Evolutionary conservation across 2,797 vertebrate species (phyloP), one percentile per base, ranked within the genome.

Genomic region (Chaenodraco wilsoni): DNA sequence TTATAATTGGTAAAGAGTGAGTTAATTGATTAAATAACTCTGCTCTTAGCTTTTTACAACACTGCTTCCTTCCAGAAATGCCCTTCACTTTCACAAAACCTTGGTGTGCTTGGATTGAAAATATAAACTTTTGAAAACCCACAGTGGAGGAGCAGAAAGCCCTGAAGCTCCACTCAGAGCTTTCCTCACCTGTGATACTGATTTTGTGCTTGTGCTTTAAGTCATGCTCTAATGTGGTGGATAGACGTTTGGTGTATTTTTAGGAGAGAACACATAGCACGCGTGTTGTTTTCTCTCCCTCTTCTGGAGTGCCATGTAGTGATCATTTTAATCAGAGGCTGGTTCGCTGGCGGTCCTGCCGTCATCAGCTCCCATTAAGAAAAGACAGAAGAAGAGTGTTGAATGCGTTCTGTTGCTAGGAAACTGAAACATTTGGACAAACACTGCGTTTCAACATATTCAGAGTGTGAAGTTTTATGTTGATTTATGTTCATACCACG

Each of bases 321-420:
- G 45, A 82, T 77, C 52, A 64, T 84, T 85, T 84, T 58, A 84
- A 84, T 87, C 74, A 78, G 44, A 64, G 19, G 52, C 72, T 82
- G 60, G 64, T 86, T 72, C 46, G 55, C 69, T 74, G 59, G 76
- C 50, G 44, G 58, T 69, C 67, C 65, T 65, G 37, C 76, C 33
- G 61, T 76, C 68, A 77, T 86, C 76, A 69, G 52, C 46, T 84
- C 62, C 82, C 69, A 88, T 91, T 86, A 83, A 72, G 66, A 62
- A 76, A 81, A 69, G 58, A 79, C 69, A 81, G 40, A 50, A 51
- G 59, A 77, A 45, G 45, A 72, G 62, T 52, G 59, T 71, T 54
- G 49, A 78, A 73, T 72, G 44, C 68, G 56, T 70, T 76, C 63
- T 44, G 91, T 93, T 92, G 91, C 92, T 89, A 91, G 89, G 91